Evolutionary conservation across 2,888 invertebrate genomes (phyloP).

Genomic region (Melieria omissa): DNA sequence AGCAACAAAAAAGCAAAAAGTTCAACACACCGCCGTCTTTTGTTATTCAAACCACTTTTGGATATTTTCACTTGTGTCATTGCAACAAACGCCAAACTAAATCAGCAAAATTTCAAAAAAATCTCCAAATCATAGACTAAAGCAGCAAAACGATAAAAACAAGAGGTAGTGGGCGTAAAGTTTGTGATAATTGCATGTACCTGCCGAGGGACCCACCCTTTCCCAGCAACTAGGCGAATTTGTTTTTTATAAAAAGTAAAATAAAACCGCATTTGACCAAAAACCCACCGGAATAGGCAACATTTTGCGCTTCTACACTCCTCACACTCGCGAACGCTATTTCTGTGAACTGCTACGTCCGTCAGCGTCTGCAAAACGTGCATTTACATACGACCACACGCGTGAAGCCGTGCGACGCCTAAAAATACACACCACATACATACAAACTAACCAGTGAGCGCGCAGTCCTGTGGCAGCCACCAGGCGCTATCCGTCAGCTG

Average conservation of each 20-base stretch:
- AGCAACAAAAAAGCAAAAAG: slow-evolving; percentile 43
- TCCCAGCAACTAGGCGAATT: no score
- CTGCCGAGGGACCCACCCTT: no score
- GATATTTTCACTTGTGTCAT: slow-evolving; percentile 23
- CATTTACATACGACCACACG: slow-evolving; percentile 1
- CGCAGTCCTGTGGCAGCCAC: not conserved
- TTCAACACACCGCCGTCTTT: slow-evolving; percentile 25
- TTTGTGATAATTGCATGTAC: no score
- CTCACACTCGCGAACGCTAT: not conserved
- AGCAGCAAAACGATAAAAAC: slow-evolving; percentile 10
- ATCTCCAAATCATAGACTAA: not conserved
- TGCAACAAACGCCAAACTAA: slow-evolving; percentile 2
- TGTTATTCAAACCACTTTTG: slow-evolving; percentile 35
- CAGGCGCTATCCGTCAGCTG: not conserved
- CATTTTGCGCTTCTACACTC: not conserved
- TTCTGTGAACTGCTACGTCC: not conserved
- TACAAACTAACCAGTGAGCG: not conserved
- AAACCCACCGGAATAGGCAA: slow-evolving; percentile 15
- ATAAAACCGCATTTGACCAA: slow-evolving; percentile 11
- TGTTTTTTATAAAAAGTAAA: slow-evolving; percentile 5
- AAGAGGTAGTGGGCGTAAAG: not conserved
- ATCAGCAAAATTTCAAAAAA: slow-evolving; percentile 19
- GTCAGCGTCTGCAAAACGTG: not conserved
- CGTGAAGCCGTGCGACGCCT: not conserved
- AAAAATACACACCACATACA: slow-evolving; percentile 15